Percentiles rank a stretch among this genome's conserved stretches.
Evolutionary conservation across 1,140 invertebrate genomes (phyloP).

Genomic region (Dreissena polymorpha): DNA sequence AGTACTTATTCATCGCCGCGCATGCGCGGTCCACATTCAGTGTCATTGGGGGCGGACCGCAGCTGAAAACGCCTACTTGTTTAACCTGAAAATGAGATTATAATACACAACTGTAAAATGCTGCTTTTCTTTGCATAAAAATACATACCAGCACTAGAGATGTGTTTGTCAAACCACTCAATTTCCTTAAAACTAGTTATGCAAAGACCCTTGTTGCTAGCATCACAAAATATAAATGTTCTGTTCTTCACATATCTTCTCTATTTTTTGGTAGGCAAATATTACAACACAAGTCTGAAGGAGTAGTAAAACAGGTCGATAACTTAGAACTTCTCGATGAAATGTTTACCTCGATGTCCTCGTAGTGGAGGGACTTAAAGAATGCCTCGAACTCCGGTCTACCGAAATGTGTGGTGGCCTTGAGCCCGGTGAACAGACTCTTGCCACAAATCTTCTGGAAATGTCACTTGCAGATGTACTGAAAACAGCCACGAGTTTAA

Average conservation of each 20-base stretch:
- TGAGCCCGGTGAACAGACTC: conserved; percentile 98
- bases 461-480: conserved; percentile 99
- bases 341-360: conserved; percentile 92
- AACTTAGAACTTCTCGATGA: not conserved
- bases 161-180: too few species aligned
- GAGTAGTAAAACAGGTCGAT: not conserved
- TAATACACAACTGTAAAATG: too few species aligned
- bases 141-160: too few species aligned
- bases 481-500: conserved; percentile 77
- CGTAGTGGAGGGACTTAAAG: conserved; percentile 98
- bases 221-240: too few species aligned
- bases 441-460: conserved; percentile 97
- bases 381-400: conserved; percentile 98
- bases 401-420: conserved; percentile 97
- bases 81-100: conserved; percentile 24
- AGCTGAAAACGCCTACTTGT: conserved; percentile 49
- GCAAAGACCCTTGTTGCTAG: too few species aligned
- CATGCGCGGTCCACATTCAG: conserved; percentile 39
- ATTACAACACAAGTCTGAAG: not conserved
- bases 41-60: conserved; percentile 50
- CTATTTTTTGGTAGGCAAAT: too few species aligned
- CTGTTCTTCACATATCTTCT: too few species aligned
- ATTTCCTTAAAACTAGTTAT: too few species aligned
- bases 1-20: conserved; percentile 40
- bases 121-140: too few species aligned